phyloP scores from a whole-genome alignment of 2,113 vertebrate species.

The Heterotilapia buettikoferi region DNA sequence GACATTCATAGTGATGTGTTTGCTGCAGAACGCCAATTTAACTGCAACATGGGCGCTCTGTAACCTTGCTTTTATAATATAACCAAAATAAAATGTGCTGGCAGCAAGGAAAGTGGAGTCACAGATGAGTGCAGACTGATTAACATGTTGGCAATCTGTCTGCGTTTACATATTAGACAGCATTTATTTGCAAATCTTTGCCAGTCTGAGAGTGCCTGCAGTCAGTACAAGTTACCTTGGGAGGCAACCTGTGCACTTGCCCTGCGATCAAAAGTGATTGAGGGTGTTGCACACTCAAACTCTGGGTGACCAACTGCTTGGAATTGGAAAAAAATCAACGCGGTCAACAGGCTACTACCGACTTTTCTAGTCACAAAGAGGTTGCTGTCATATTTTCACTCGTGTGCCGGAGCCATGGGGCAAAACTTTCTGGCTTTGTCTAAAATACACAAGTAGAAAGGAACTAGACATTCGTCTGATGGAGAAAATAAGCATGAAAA shows the following conservation, averaged over 20 bases:
- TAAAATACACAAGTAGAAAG: background rate
- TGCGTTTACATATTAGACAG: background rate
- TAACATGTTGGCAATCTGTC: background rate
- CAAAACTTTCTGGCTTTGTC: background rate
- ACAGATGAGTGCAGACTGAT: background rate
- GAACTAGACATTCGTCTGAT: background rate
- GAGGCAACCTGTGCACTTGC: background rate
- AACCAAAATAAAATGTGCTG: background rate
- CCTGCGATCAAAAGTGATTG: background rate
- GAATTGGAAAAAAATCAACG: background rate
- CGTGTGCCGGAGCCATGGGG: rapidly evolving
- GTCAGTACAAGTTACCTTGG: background rate
- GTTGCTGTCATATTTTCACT: background rate
- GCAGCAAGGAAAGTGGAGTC: background rate
- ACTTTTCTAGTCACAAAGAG: background rate
- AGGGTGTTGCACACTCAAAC: background rate
- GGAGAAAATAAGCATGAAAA: background rate
- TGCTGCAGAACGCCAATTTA: background rate
- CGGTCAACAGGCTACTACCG: background rate
- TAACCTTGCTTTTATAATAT: background rate
- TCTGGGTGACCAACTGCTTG: background rate
- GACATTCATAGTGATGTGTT: background rate
- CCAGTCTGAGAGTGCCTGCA: background rate
- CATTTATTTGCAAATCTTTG: background rate
- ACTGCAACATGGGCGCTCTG: background rate